Conservation (phyloP, 1,140 invertebrate species). For the Heliconius hewitsoni region DNA sequence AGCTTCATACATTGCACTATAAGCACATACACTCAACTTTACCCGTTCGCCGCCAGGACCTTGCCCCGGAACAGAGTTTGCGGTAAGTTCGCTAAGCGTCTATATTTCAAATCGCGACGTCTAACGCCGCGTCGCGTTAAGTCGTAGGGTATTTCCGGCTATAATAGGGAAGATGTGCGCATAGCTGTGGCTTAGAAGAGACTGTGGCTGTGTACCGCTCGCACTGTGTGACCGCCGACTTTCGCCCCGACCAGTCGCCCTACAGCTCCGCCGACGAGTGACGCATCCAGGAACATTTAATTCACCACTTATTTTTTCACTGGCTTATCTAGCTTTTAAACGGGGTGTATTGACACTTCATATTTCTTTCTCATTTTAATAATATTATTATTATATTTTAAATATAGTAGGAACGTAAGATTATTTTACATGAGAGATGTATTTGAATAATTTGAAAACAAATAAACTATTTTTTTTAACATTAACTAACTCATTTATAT, state of each 20-base stretch:
- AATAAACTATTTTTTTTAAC: not conserved
- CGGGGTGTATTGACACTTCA: not conserved
- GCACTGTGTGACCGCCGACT: constrained; percentile 73
- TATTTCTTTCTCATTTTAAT: constrained; percentile 1
- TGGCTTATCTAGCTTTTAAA: constrained; percentile 10
- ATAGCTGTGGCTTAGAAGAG: constrained; percentile 80
- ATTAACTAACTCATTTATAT: not conserved
- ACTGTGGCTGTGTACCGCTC: constrained; percentile 73
- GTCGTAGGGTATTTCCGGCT: constrained; percentile 73
- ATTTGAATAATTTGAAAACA: not conserved
- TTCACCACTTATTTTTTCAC: constrained; percentile 44
- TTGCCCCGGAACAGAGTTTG: constrained; percentile 46
- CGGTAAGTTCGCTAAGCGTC: constrained; percentile 45
- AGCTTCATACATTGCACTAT: constrained; percentile 67
- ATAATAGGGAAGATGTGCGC: constrained; percentile 78
- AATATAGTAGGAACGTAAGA: not conserved
- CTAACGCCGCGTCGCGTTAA: constrained; percentile 53
- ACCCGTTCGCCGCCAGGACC: constrained; percentile 71
- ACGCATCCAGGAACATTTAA: constrained; percentile 74
- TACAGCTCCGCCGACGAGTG: constrained; percentile 68
- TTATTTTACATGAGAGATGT: not conserved
- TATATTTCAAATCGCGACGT: constrained; percentile 54
- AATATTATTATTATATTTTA: constrained; percentile 1
- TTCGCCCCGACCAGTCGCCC: constrained; percentile 79
- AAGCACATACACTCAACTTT: constrained; percentile 76